Evolutionary conservation across 2,113 vertebrate species (phyloP).

Genomic region (Poeciliopsis retropinna): DNA sequence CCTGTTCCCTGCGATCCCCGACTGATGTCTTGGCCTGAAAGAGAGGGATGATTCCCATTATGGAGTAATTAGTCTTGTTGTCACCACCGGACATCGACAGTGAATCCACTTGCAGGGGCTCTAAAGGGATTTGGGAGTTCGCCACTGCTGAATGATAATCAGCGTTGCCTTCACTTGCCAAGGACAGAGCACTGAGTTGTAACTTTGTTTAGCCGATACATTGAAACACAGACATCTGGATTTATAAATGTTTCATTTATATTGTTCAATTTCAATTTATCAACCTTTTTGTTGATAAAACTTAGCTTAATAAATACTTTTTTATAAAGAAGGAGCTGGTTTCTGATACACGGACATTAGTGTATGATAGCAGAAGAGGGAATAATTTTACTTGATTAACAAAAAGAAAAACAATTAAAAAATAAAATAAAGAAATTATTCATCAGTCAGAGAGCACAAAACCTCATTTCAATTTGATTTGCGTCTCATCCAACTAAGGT

Average conservation of each 20-base stretch:
- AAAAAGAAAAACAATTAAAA: no score
- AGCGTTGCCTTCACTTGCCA: conserved; percentile 42
- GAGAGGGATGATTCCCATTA: conserved; percentile 74
- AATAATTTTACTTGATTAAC: no score
- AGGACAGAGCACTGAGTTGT: conserved; percentile 37
- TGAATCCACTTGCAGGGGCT: conserved; percentile 63
- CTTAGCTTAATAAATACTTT: no score
- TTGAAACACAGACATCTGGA: conserved; percentile 10
- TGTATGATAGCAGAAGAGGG: no score
- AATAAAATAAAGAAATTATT: no score
- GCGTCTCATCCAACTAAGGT: no score
- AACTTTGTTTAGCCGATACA: conserved; percentile 25
- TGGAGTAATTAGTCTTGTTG: conserved; percentile 78
- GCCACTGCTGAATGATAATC: conserved; percentile 66
- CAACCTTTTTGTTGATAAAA: no score
- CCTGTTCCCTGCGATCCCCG: conserved; percentile 47
- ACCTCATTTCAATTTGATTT: no score
- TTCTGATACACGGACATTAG: no score
- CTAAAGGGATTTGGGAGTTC: conserved; percentile 65
- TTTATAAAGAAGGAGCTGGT: no score
- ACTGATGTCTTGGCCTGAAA: conserved; percentile 63
- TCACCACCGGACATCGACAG: conserved; percentile 73
- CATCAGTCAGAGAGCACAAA: no score
- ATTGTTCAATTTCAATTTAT: neutral
- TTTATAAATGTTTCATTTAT: conserved; percentile 11